Percentiles rank a stretch among this genome's conserved stretches.
These are phyloP conservation scores for Drosophila kohkoa DNA, from an alignment of 1,140 invertebrate species.

Conservation along the genomic window DNA sequence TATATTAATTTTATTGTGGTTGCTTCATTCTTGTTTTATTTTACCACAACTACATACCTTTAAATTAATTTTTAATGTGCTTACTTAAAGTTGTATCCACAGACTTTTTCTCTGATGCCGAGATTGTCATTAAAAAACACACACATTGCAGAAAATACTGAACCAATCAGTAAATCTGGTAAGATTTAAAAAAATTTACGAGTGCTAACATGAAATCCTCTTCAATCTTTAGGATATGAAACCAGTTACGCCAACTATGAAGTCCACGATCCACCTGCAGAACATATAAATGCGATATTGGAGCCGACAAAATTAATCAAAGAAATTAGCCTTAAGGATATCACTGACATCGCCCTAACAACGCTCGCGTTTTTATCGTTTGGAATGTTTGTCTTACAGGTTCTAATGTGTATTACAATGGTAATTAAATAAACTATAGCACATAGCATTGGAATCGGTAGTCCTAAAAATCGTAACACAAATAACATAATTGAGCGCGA, in stretches of 20 bases:
- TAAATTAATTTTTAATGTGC: neutral
- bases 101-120: constrained; percentile 10
- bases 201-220: neutral
- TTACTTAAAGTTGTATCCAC: constrained; percentile 22
- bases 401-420: constrained; percentile 89
- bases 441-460: too few relatives aligned
- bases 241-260: constrained; percentile 19
- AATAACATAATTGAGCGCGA: too few relatives aligned
- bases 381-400: constrained; percentile 90
- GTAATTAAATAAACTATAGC: constrained; percentile 79
- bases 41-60: too few relatives aligned
- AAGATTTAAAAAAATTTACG: constrained; percentile 1
- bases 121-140: constrained; percentile 1
- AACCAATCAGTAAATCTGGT: constrained; percentile 61
- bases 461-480: too few relatives aligned
- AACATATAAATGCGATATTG: neutral
- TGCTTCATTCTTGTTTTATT: too few relatives aligned
- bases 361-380: constrained; percentile 92
- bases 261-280: neutral
- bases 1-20: too few relatives aligned
- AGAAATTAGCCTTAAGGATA: constrained; percentile 88
- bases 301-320: constrained; percentile 78
- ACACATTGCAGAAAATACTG: neutral
- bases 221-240: constrained; percentile 49
- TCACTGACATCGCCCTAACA: constrained; percentile 92